phyloP scores from a whole-genome alignment of 2,888 invertebrate genomes.

The Drepanosiphum platanoidis region DNA sequence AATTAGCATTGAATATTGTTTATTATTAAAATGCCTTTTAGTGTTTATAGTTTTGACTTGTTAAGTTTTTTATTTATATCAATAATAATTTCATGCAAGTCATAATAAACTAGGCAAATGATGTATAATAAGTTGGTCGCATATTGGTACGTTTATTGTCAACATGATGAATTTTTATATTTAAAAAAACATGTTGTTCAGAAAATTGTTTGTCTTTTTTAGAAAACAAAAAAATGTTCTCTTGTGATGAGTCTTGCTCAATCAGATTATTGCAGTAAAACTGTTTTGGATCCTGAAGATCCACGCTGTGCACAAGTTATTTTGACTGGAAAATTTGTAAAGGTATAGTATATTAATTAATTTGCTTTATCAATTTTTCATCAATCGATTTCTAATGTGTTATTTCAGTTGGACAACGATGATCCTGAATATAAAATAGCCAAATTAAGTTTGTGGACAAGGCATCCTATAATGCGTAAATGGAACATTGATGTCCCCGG shows the following conservation, averaged over 20 bases:
- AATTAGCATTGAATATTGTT: too few relatives aligned
- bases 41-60: too few relatives aligned
- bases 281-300: constrained; percentile 78
- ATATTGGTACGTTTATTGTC: not conserved
- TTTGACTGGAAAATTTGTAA: constrained; percentile 75
- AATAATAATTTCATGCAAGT: not conserved
- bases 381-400: not conserved
- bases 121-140: too few relatives aligned
- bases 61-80: not conserved
- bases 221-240: constrained; percentile 73
- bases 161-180: not conserved
- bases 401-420: constrained; percentile 70
- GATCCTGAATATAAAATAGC: constrained; percentile 73
- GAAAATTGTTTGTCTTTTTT: constrained; percentile 67
- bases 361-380: not conserved
- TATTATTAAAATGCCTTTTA: too few relatives aligned
- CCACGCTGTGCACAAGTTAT: constrained; percentile 80
- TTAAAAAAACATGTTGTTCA: not conserved
- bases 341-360: constrained; percentile 68
- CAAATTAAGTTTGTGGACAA: constrained; percentile 73
- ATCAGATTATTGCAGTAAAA: constrained; percentile 73
- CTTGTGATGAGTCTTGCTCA: constrained; percentile 78
- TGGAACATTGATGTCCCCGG: constrained; percentile 73
- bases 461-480: constrained; percentile 77
- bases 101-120: not conserved